These are phyloP conservation scores for Pipistrellus pipistrellus DNA, from an alignment of 2,797 vertebrate genomes.

Conservation along the genomic window DNA sequence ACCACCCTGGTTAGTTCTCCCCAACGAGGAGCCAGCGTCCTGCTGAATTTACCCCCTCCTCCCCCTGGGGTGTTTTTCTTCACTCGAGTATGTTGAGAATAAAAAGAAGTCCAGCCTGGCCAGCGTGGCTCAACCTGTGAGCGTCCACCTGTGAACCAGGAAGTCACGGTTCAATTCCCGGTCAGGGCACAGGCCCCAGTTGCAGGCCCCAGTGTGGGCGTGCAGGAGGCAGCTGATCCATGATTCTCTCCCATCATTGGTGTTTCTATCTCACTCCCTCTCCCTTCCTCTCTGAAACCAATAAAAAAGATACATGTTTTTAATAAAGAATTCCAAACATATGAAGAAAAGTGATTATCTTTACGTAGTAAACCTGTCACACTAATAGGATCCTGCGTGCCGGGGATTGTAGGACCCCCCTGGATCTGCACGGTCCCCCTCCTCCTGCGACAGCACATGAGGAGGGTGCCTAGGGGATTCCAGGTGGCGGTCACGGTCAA, in stretches of 20 bases:
- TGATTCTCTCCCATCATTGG: too few species aligned
- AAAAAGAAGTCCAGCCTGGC: not conserved
- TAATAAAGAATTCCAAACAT: not conserved
- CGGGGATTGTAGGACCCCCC: rapidly evolving
- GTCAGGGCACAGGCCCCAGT: too few species aligned
- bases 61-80: not conserved
- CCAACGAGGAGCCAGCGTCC: not conserved
- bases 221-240: too few species aligned
- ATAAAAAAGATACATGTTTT: too few species aligned
- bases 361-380: not conserved
- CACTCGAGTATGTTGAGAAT: not conserved
- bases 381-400: rapidly evolving
- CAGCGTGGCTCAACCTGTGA: too few species aligned
- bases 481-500: rapidly evolving
- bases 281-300: too few species aligned
- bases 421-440: rapidly evolving
- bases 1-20: not conserved
- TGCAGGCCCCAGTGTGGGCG: too few species aligned
- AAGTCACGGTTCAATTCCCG: too few species aligned
- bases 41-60: too few species aligned
- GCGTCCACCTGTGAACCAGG: too few species aligned
- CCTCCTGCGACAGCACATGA: rapidly evolving
- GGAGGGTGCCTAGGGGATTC: not conserved
- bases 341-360: not conserved
- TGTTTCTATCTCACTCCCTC: too few species aligned